These are phyloP conservation scores for Sanderia malayensis DNA, from an alignment of 30 jellyfish, hydroid and myxozoan genomes.

Conservation along the genomic window DNA sequence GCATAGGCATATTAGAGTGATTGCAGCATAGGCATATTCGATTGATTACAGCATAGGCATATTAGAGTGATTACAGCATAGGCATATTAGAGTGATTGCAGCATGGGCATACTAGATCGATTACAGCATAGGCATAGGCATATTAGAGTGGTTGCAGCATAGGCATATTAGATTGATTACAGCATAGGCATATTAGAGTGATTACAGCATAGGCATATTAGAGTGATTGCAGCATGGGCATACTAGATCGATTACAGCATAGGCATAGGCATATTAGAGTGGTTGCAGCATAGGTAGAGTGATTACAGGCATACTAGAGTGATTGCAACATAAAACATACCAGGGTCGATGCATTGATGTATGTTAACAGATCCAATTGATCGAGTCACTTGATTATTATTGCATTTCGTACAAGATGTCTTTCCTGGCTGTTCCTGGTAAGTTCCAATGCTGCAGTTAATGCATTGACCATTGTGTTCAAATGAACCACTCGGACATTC, in stretches of 20 bases:
- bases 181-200: neutral
- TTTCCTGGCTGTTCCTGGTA: conserved; percentile 57
- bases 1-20: too few species aligned
- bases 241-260: neutral
- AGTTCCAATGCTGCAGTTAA: conserved; percentile 39
- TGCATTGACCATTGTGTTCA: conserved; percentile 45
- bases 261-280: too few species aligned
- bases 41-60: too few species aligned
- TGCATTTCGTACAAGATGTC: conserved; percentile 28
- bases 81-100: too few species aligned
- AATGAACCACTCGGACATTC: conserved; percentile 56
- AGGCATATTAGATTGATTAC: neutral
- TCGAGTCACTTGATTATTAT: conserved; percentile 38
- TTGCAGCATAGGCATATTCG: too few species aligned
- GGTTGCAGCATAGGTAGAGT: too few species aligned
- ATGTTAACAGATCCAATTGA: conserved; percentile 31
- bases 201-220: too few species aligned
- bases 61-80: too few species aligned
- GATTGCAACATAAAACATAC: conserved; percentile 12
- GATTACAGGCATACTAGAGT: neutral
- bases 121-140: too few species aligned
- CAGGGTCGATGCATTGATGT: conserved; percentile 47
- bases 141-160: neutral
- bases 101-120: too few species aligned
- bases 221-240: neutral